A percentile compares a stretch with the other conserved stretches of the same genome.
phyloP scores from a whole-genome alignment of 2,113 vertebrate genomes.

The Platysteira castanea region DNA sequence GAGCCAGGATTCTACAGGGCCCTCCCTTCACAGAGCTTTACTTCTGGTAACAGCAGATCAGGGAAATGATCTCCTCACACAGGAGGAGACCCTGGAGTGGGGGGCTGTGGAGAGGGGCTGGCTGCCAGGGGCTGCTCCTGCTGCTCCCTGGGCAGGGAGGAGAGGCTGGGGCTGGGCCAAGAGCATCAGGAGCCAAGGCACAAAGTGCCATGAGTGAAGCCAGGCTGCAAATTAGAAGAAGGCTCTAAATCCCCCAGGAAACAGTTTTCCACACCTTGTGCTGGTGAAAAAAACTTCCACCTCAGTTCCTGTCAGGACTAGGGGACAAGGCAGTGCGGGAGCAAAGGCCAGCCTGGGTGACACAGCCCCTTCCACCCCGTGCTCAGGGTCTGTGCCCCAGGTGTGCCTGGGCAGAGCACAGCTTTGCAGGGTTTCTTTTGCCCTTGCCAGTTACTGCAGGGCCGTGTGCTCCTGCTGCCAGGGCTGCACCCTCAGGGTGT shows the following conservation, averaged over 20 bases:
- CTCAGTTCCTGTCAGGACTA: not conserved
- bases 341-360: not conserved
- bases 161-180: not conserved
- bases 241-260: not conserved
- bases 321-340: not conserved
- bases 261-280: not conserved
- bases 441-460: not conserved
- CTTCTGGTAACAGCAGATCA: no score
- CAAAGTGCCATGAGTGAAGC: not conserved
- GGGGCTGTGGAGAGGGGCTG: not conserved
- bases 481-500: not conserved
- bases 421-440: not conserved
- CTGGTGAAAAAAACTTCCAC: not conserved
- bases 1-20: no score
- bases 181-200: not conserved
- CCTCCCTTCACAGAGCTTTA: no score
- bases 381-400: accelerated
- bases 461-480: accelerated
- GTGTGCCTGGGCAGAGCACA: not conserved
- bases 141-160: not conserved
- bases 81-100: not conserved
- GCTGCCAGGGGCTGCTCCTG: not conserved
- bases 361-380: not conserved
- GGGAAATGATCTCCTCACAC: not conserved
- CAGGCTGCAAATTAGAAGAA: not conserved